phyloP scores from a whole-genome alignment of 2,888 invertebrate genomes.

The Epirrhoe alternata region DNA sequence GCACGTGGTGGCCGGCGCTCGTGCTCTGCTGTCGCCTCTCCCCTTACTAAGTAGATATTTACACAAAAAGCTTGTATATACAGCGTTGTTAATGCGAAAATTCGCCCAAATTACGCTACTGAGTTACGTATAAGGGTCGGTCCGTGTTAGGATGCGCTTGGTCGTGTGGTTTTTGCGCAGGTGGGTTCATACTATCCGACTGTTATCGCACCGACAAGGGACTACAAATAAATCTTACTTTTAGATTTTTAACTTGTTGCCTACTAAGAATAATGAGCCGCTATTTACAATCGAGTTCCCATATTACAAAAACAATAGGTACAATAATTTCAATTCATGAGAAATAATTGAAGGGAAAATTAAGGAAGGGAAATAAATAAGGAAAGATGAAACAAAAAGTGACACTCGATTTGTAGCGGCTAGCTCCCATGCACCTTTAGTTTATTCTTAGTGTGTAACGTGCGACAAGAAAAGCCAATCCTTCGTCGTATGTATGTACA shows the following conservation, averaged over 20 bases:
- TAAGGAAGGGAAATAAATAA: not conserved
- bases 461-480: conserved; percentile 23
- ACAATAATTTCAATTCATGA: not conserved
- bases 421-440: conserved; percentile 40
- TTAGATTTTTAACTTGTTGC: conserved; percentile 16
- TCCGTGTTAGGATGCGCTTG: conserved; percentile 39
- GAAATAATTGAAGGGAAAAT: not conserved
- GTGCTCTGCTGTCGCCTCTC: conserved; percentile 53
- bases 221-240: conserved; percentile 10
- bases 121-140: conserved; percentile 74
- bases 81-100: conserved; percentile 83
- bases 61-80: conserved; percentile 84
- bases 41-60: conserved; percentile 62
- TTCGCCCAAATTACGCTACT: conserved; percentile 76
- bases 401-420: conserved; percentile 9
- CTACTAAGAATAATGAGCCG: conserved; percentile 14
- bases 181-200: conserved; percentile 19
- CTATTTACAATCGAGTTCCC: conserved; percentile 2
- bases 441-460: conserved; percentile 40
- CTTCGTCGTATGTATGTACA: conserved; percentile 16
- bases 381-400: not conserved
- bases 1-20: conserved; percentile 50
- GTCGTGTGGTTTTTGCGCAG: conserved; percentile 34
- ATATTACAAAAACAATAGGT: not conserved
- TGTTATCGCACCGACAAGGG: conserved; percentile 17